Conservation (phyloP, 2,888 invertebrate species). For the Smittia aterrima region DNA sequence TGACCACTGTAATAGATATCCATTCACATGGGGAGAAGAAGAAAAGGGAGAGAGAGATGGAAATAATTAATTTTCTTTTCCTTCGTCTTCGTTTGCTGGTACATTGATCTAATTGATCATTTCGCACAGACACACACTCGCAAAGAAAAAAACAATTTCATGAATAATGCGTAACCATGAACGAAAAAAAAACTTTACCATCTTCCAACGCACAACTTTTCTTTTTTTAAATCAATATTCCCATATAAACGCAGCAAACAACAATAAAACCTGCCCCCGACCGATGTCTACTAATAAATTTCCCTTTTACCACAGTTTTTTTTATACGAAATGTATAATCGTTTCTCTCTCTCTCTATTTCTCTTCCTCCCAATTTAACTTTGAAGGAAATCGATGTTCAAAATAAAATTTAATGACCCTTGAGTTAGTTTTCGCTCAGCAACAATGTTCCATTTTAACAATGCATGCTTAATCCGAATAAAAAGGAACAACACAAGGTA, state of each 20-base stretch:
- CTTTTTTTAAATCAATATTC: conserved; percentile 39
- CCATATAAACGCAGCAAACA: conserved; percentile 40
- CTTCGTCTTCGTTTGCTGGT: not conserved
- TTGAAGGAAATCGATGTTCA: conserved; percentile 40
- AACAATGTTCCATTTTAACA: conserved; percentile 11
- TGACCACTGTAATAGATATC: conserved; percentile 73
- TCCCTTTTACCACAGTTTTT: conserved; percentile 32
- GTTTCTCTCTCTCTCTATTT: not conserved
- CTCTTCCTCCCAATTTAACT: conserved; percentile 37
- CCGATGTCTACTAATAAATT: conserved; percentile 37
- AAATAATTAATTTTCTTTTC: conserved; percentile 42
- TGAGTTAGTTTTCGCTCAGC: conserved; percentile 32
- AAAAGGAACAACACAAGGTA: conserved; percentile 25
- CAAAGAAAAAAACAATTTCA: not conserved
- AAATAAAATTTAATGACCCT: conserved; percentile 42
- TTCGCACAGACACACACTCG: not conserved
- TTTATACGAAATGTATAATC: conserved; percentile 40
- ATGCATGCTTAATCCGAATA: conserved; percentile 40
- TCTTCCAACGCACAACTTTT: conserved; percentile 36
- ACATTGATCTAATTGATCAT: conserved; percentile 22
- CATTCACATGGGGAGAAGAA: conserved; percentile 32
- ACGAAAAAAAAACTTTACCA: conserved; percentile 28
- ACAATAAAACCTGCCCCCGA: conserved; percentile 40
- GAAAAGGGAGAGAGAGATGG: conserved; percentile 33
- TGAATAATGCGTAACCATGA: conserved; percentile 37